phyloP scores from a whole-genome alignment of 2,888 invertebrate genomes.

The Hecatera dysodea region DNA sequence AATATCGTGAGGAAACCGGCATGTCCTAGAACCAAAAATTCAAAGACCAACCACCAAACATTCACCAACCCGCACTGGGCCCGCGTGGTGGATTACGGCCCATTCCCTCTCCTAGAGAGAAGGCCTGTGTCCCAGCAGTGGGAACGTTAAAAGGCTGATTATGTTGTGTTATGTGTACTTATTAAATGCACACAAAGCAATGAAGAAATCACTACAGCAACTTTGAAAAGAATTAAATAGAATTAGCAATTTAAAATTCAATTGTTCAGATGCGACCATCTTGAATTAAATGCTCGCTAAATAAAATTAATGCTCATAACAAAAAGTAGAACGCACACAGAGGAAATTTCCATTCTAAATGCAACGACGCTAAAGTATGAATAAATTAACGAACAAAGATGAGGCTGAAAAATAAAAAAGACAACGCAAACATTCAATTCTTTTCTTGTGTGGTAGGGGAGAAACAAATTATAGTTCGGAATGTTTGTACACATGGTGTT shows the following conservation, averaged over 20 bases:
- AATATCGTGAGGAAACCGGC: too few relatives aligned
- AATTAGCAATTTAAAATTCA: slow-evolving; percentile 24
- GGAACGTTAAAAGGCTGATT: too few relatives aligned
- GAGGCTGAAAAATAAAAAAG: slow-evolving; percentile 19
- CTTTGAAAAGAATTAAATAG: neutral
- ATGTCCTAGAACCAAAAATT: too few relatives aligned
- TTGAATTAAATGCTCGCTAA: slow-evolving; percentile 33
- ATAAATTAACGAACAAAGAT: slow-evolving; percentile 54
- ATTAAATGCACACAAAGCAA: neutral
- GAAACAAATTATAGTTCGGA: slow-evolving; percentile 44
- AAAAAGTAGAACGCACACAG: slow-evolving; percentile 37
- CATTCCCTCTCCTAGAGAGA: too few relatives aligned
- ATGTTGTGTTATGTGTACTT: too few relatives aligned
- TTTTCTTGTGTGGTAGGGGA: slow-evolving; percentile 39
- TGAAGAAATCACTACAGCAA: neutral
- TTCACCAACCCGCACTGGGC: too few relatives aligned
- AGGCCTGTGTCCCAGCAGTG: too few relatives aligned
- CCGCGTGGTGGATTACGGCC: too few relatives aligned
- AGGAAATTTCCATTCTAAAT: slow-evolving; percentile 54
- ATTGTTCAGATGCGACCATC: slow-evolving; percentile 16
- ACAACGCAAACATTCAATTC: slow-evolving; percentile 50
- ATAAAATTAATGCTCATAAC: slow-evolving; percentile 43
- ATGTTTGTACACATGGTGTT: slow-evolving; percentile 55
- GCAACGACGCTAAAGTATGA: slow-evolving; percentile 52
- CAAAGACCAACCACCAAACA: too few relatives aligned